These are phyloP conservation scores for Diglossa brunneiventris DNA, from an alignment of 2,113 vertebrate genomes.

Conservation along the genomic window DNA sequence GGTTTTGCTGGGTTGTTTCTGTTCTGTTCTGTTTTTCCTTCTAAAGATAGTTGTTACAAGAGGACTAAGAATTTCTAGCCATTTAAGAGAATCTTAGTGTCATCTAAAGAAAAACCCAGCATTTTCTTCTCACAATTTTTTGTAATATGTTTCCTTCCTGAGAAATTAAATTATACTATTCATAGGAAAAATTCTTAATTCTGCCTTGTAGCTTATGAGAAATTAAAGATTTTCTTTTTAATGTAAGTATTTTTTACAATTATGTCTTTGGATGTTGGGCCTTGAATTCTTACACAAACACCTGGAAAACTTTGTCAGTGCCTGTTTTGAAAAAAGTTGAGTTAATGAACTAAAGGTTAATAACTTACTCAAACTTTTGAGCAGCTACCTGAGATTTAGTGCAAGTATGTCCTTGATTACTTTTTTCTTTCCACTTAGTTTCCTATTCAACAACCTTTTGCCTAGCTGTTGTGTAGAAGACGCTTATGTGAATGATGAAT, in stretches of 20 bases:
- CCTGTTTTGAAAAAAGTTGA: neutral
- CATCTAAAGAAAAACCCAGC: neutral
- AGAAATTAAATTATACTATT: neutral
- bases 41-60: neutral
- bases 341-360: neutral
- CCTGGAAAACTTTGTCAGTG: neutral
- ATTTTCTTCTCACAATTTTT: neutral
- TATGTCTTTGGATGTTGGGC: neutral
- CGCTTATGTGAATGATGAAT: neutral
- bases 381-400: neutral
- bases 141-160: neutral
- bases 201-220: neutral
- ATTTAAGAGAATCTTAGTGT: neutral
- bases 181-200: neutral
- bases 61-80: neutral
- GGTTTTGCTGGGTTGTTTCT: neutral
- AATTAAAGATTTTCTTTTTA: neutral
- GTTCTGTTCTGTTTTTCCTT: neutral
- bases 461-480: neutral
- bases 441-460: neutral
- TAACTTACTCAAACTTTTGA: neutral
- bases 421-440: neutral
- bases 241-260: neutral
- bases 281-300: neutral
- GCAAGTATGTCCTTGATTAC: neutral